Evolutionary conservation across 30 jellyfish, hydroid and myxozoan genomes (phyloP), one percentile per base, ranked within the genome.

Genomic region (Cassiopea xamachana): DNA sequence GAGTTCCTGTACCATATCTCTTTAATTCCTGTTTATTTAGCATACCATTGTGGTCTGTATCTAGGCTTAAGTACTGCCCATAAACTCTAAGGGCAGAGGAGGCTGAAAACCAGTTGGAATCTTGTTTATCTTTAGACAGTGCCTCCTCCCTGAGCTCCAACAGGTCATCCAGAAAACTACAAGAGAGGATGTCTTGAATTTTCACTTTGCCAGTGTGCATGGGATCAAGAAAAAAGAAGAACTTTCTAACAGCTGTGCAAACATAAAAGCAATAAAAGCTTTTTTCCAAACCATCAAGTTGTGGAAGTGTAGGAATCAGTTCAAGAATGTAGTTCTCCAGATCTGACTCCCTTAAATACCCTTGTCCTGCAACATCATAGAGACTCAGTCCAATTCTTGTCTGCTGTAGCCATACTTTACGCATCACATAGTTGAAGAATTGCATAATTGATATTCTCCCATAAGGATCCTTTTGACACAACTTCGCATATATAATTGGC

Each of bases 211-310:
- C 99, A 47, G 99, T 96, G 76, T 94, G 91, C 99, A 92, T 92
- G 46, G 99, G 99, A 70, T 96, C 99, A 69, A 96, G 94, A 81
- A 96, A 96, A 77, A 96, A 96, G 97, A 92, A 96, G 86, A 96
- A 96, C 79, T 96, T 96, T 87, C 99, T 91, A 47, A 96, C 99
- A 46, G 99, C 99, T 15, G 99, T 96, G 92, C 99, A 96, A n/a
- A 96, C 99, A 80, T 96, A 96, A 76, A 96, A 96, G 7, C 98
- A 92, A 89, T 96, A 96, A 77, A 96, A 96, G 64, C 97, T 96
- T 89, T 96, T 96, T 74, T 96, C 99, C 77, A 96, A 82, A 2
- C 99, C 99, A 92, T 96, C 99, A n/a, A 96, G 92, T 92, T 95
- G 99, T 46, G 99, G 99, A 14, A 95, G 92, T 51, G 99, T 95